phyloP scores from a whole-genome alignment of 64 coral and sea anemone genomes.

The Acropora yongei region DNA sequence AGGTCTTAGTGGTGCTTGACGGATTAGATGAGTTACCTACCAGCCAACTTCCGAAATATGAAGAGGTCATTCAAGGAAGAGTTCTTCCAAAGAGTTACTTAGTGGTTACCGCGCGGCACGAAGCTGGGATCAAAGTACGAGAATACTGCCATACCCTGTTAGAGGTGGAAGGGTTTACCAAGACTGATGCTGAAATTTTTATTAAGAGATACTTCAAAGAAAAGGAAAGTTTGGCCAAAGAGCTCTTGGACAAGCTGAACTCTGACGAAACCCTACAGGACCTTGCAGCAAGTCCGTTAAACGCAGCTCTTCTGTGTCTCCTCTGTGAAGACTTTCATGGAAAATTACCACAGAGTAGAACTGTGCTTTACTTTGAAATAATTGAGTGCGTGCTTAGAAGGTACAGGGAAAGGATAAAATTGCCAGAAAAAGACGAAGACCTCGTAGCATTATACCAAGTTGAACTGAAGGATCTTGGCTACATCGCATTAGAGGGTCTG shows the following conservation, averaged over 20 bases:
- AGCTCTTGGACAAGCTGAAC: neutral
- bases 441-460: neutral
- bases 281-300: neutral
- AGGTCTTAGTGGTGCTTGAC: neutral
- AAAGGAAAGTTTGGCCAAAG: neutral
- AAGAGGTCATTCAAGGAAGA: neutral
- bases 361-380: neutral
- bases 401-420: neutral
- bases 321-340: conserved; percentile 2
- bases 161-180: neutral
- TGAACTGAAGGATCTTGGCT: neutral
- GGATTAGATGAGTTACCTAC: neutral
- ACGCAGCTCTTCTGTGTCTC: neutral
- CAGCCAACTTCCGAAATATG: neutral
- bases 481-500: neutral
- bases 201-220: neutral
- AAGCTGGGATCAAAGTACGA: neutral
- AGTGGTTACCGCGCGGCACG: neutral
- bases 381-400: neutral
- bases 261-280: neutral
- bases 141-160: neutral
- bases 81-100: neutral
- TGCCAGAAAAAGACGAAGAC: neutral
- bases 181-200: neutral
- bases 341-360: neutral